A percentile compares a stretch with the other conserved stretches of the same genome.
Evolutionary conservation across 2,113 vertebrate species (phyloP).

Genomic region (Lipotes vexillifer): DNA sequence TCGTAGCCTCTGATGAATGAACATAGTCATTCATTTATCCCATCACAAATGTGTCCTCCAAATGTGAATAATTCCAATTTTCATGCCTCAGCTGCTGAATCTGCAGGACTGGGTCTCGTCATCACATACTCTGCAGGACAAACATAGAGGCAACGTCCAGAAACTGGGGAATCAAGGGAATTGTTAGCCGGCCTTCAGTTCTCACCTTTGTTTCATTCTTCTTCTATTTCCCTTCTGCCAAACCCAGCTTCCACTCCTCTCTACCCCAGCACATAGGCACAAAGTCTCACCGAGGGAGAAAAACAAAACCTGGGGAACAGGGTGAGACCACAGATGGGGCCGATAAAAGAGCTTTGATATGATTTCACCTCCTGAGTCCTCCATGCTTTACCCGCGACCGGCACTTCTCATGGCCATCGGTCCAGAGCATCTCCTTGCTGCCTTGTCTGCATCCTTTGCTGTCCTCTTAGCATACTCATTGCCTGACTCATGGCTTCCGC

Average conservation of each 20-base stretch:
- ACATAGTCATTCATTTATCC: neutral
- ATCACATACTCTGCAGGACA: neutral
- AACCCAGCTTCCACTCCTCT: neutral
- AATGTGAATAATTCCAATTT: conserved; percentile 22
- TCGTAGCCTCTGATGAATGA: conserved; percentile 23
- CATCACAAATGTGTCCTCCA: conserved; percentile 4
- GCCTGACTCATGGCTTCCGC: neutral
- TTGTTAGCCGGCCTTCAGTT: neutral
- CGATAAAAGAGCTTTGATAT: neutral
- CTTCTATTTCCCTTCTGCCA: neutral
- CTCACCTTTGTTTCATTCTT: neutral
- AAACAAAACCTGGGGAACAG: neutral
- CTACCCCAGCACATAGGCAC: neutral
- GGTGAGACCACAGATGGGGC: neutral
- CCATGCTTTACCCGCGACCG: neutral
- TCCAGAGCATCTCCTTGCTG: neutral
- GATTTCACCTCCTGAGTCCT: neutral
- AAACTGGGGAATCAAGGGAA: neutral
- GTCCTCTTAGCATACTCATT: neutral
- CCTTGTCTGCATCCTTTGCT: neutral
- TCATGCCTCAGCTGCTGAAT: neutral
- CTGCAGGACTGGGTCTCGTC: neutral
- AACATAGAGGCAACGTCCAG: neutral
- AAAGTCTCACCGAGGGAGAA: neutral
- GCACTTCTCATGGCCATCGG: neutral